phyloP scores from a whole-genome alignment of 92 coral and sea anemone genomes.

The Blastomussa wellsi region DNA sequence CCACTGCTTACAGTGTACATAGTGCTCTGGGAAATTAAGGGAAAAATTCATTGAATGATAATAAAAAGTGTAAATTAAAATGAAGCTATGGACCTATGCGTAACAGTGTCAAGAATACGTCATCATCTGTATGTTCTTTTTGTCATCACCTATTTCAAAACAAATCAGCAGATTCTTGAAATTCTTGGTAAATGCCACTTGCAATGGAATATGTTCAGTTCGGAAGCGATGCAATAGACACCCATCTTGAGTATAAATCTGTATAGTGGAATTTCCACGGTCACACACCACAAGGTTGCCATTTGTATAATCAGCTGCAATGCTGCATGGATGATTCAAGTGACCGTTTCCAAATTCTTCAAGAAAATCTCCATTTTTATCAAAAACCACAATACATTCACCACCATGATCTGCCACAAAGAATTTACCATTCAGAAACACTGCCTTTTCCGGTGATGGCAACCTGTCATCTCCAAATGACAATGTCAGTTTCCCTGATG shows the following conservation, averaged over 20 bases:
- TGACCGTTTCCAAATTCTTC: conserved; percentile 20
- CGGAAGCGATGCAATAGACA: background rate
- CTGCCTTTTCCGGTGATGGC: conserved; percentile 29
- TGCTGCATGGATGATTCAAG: conserved; percentile 15
- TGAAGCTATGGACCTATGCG: too few relatives aligned
- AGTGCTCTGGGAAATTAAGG: too few relatives aligned
- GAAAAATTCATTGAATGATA: too few relatives aligned
- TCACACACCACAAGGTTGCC: conserved; percentile 28
- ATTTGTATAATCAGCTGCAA: conserved; percentile 27
- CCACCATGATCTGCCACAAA: conserved; percentile 18
- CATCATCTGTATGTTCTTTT: conserved; percentile 28
- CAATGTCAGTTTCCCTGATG: conserved; percentile 6
- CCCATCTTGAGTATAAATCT: conserved; percentile 25
- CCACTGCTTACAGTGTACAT: too few relatives aligned
- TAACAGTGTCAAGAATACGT: background rate
- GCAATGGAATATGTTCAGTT: conserved; percentile 12
- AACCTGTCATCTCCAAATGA: conserved; percentile 33
- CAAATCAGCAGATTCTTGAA: conserved; percentile 24
- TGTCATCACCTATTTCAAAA: conserved; percentile 15
- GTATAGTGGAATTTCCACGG: background rate
- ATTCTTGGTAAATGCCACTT: conserved; percentile 30
- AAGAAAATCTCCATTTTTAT: conserved; percentile 22
- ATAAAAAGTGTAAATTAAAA: too few relatives aligned
- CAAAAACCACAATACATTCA: conserved; percentile 25
- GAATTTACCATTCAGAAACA: conserved; percentile 24